phyloP scores from a whole-genome alignment of 2,113 vertebrate species.

The Cyrtonyx montezumae region DNA sequence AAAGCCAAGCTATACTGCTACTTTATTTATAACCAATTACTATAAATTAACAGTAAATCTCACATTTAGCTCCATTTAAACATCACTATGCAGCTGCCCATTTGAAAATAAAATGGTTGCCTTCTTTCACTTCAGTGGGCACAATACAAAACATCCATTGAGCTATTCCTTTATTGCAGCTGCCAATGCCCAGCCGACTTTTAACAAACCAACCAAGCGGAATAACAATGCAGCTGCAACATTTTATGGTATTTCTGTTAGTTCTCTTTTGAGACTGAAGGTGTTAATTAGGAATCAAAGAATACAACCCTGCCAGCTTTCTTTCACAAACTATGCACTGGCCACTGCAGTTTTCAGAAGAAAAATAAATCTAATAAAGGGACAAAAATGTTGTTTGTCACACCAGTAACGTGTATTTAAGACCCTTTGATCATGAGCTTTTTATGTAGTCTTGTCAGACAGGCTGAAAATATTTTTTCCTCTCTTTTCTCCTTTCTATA shows the following conservation, averaged over 20 bases:
- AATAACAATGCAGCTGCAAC: constrained; percentile 90
- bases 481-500: constrained; percentile 57
- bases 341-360: constrained; percentile 80
- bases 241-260: constrained; percentile 86
- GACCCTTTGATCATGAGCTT: constrained; percentile 78
- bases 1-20: constrained; percentile 60
- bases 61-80: constrained; percentile 86
- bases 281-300: constrained; percentile 90
- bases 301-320: constrained; percentile 81
- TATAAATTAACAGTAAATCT: constrained; percentile 86
- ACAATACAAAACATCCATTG: constrained; percentile 89
- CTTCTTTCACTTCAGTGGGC: constrained; percentile 85
- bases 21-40: constrained; percentile 83
- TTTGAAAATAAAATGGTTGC: constrained; percentile 88
- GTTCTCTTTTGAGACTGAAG: constrained; percentile 83
- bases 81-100: constrained; percentile 83
- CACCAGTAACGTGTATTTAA: constrained; percentile 83
- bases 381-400: constrained; percentile 86
- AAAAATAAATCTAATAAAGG: constrained; percentile 87
- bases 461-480: constrained; percentile 81
- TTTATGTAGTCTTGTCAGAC: constrained; percentile 80
- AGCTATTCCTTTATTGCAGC: constrained; percentile 82
- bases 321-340: constrained; percentile 80
- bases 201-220: constrained; percentile 87
- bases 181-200: constrained; percentile 86